Conservation (phyloP, 2,888 invertebrate species). For the Drosophila histrio region DNA sequence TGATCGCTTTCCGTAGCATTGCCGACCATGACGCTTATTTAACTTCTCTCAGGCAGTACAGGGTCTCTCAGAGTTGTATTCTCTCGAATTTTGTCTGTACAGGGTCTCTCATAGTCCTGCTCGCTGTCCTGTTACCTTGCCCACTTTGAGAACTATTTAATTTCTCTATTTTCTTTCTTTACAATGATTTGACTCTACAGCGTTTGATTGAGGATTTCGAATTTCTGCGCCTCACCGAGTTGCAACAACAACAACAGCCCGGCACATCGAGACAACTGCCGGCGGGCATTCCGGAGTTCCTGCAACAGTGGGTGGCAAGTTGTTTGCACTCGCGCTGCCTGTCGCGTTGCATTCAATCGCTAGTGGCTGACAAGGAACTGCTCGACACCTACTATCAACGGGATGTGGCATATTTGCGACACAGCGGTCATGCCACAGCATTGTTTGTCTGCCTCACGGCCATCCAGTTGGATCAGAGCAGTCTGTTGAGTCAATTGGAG, state of each 20-base stretch:
- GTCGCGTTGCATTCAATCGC: conserved; percentile 85
- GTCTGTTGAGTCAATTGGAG: conserved; percentile 87
- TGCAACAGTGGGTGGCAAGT: conserved; percentile 69
- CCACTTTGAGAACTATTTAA: no score
- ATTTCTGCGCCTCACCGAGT: conserved; percentile 67
- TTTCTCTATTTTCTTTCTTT: neutral
- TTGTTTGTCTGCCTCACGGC: conserved; percentile 87
- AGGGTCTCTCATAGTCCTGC: no score
- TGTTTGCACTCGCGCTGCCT: conserved; percentile 77
- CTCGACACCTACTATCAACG: conserved; percentile 86
- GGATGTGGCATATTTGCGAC: conserved; percentile 86
- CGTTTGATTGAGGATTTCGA: conserved; percentile 79
- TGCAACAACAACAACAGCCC: conserved; percentile 26
- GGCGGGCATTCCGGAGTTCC: conserved; percentile 43
- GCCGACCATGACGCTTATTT: no score
- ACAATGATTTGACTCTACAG: conserved; percentile 16
- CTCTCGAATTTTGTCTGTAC: no score
- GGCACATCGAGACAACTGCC: neutral
- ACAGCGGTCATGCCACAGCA: conserved; percentile 86
- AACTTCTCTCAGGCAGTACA: no score
- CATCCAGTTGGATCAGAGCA: conserved; percentile 87
- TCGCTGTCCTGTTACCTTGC: no score
- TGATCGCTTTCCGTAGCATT: no score
- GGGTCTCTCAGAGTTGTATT: no score
- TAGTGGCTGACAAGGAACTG: conserved; percentile 87